Evolutionary conservation across 64 coral and sea anemone genomes (phyloP), one percentile per base, ranked within the genome.

Genomic region (Platygyra sinensis): DNA sequence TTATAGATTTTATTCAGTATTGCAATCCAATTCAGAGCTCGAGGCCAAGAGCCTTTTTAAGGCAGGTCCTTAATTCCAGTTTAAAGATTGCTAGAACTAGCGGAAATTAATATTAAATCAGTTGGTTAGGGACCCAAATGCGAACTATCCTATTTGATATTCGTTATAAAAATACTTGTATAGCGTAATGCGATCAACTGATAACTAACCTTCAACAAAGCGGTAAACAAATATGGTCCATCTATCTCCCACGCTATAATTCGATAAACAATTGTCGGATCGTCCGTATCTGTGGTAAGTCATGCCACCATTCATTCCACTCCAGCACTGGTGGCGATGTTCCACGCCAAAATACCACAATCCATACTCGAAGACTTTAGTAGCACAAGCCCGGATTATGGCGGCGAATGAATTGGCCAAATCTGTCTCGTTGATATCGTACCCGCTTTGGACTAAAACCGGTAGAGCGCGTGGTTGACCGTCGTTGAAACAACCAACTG

Each of bases 181-280:
- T 3, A 39, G 38, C 5, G 38, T 39, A 5, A 39, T 3, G 38
- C 5, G 38, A 39, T 39, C 38, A 5, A 74, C 13, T 36, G 13
- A 12, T 22, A 39, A 76, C 74, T 42, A 19, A 76, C 74, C 74
- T 76, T 49, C 38, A 10, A 76, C 74, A 76, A 76, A 76, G 38
- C 74, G 74, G 20, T 76, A 76, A 49, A 76, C 74, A 22, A 76
- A 76, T 9, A 36, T 76, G 2, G 31, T 49, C 74, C 74, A 76
- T 16, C 2, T 2, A 5, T 19, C 31, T 19, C 74, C 74, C 6
- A 76, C 33, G 33, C 74, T 30, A 22, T 76, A 49, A 4, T 10
- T 10, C 39, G 2, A 39, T 39, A 17, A 15, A 33, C 73, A 75
- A 36, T 10, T 3, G 73, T 75, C 8, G 73, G 30, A 20, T 75